Evolutionary conservation across 2,113 vertebrate species (phyloP), one percentile per base, ranked within the genome.

Genomic region (Bothrops jararaca): DNA sequence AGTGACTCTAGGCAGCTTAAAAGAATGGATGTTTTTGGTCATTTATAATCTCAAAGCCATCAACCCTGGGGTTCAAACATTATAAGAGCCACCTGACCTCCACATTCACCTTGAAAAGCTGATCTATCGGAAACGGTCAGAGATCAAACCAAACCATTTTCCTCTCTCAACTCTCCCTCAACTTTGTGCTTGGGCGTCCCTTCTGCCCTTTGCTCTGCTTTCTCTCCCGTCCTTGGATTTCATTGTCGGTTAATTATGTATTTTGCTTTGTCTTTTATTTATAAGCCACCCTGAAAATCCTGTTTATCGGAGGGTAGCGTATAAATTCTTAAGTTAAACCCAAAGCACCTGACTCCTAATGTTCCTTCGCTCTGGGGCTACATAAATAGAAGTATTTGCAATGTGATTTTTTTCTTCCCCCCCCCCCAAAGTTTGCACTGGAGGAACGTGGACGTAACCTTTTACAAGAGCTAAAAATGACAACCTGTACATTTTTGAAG

Each of bases 251-350:
- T 64, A 88, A 52, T 88, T 53, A 39, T 88, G 57, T 53, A 88
- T 64, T 34, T 60, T 53, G 23, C 23, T 53, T 92, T 86, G 54
- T 91, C 23, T 91, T 92, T 60, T 15, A 86, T 89, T 89, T 89
- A 89, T 74, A 91, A 56, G 90, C 58, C 7, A 69, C 26, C 26
- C 15, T n/a, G 89, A n/a, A 22, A 18, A 85, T 34, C 26, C 26
- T 45, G 24, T 53, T 90, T 52, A 80, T 74, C 42, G 74, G 42
- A 90, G n/a, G 60, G n/a, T 53, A 69, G 29, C 89, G 26, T 34
- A 90, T 80, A 90, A 74, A 80, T 90, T 54, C 48, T 90, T 69
- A 50, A 90, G n/a, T n/a, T 50, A 90, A 69, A 69, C 34, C 52
- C 18, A 69, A 90, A 57, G 50, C n/a, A 85, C 34, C 53, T n/a